Percentiles rank a stretch among this genome's conserved stretches.
phyloP scores from a whole-genome alignment of 2,888 invertebrate species.

The Ormyrus labotus region DNA sequence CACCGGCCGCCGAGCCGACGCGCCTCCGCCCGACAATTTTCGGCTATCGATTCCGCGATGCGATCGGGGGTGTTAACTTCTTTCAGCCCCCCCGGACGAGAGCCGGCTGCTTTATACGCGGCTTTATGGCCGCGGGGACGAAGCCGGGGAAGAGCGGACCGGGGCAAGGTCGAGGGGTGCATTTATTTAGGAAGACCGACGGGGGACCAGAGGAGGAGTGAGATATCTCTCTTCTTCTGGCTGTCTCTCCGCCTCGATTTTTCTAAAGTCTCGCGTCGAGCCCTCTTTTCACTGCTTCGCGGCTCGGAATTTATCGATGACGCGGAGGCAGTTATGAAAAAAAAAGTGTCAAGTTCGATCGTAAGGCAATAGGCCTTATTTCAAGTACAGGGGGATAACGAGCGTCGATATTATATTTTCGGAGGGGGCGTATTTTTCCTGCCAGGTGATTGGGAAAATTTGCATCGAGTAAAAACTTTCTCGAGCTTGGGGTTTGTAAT shows the following conservation, averaged over 20 bases:
- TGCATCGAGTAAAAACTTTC: not conserved
- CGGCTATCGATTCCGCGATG: not conserved
- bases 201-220: too few species aligned
- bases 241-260: not conserved
- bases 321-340: not conserved
- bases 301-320: conserved; percentile 24
- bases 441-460: conserved; percentile 13
- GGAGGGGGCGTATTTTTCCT: not conserved
- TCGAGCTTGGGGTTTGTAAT: too few species aligned
- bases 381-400: not conserved
- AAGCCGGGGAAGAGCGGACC: too few species aligned
- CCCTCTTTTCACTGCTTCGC: conserved; percentile 15
- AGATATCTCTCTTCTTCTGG: conserved; percentile 9
- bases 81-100: not conserved
- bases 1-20: not conserved
- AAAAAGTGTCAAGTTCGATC: not conserved
- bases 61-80: too few species aligned
- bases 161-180: conserved; percentile 14
- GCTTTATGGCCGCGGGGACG: too few species aligned
- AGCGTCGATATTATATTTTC: not conserved
- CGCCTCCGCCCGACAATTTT: not conserved
- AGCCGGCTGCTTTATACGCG: not conserved
- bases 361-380: not conserved
- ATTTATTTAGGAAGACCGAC: conserved; percentile 18
- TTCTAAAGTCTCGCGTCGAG: not conserved